Percentiles rank a stretch among this genome's conserved stretches.
phyloP scores from a whole-genome alignment of 2,797 vertebrate species.

The Pipistrellus pipistrellus region DNA sequence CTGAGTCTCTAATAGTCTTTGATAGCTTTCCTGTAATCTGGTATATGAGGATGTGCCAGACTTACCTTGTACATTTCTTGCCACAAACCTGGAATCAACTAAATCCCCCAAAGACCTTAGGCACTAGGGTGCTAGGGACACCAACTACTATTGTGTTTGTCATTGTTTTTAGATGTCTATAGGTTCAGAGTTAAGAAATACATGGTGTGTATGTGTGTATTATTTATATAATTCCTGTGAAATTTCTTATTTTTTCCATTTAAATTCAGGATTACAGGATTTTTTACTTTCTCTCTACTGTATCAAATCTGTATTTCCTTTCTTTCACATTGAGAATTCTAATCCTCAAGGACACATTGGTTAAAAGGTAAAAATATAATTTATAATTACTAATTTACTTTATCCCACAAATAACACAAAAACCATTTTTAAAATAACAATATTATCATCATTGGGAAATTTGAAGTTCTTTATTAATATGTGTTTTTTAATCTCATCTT shows the following conservation, averaged over 20 bases:
- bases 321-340: background rate
- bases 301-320: background rate
- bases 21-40: background rate
- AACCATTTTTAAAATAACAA: background rate
- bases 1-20: background rate
- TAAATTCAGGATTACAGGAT: background rate
- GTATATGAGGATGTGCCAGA: background rate
- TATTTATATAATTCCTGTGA: background rate
- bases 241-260: background rate
- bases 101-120: background rate
- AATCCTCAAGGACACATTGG: background rate
- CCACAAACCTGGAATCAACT: background rate
- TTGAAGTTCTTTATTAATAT: conserved; percentile 6
- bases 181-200: background rate
- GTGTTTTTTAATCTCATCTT: background rate
- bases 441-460: background rate
- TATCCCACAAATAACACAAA: background rate
- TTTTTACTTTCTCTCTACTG: background rate
- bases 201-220: background rate
- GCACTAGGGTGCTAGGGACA: no score
- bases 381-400: background rate
- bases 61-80: background rate
- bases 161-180: background rate
- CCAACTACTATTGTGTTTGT: background rate
- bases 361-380: background rate